Percentiles rank a stretch among this genome's conserved stretches.
These are phyloP conservation scores for Macroramphosus scolopax DNA, from an alignment of 2,797 vertebrate genomes.

Conservation along the genomic window DNA sequence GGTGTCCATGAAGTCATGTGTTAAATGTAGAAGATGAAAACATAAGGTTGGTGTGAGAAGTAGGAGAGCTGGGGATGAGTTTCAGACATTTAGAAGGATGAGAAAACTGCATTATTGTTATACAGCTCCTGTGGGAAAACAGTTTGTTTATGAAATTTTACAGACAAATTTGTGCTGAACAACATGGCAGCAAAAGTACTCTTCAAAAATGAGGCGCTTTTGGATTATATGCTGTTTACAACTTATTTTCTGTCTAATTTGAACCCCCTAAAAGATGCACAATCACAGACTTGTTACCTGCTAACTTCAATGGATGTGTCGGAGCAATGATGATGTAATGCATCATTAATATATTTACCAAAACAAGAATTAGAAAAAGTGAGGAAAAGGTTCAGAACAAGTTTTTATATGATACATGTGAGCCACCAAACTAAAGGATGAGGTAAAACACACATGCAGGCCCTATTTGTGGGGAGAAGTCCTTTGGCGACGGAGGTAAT, in stretches of 20 bases:
- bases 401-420: neutral
- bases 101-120: no score
- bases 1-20: neutral
- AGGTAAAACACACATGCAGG: neutral
- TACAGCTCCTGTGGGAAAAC: no score
- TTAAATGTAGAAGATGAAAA: no score
- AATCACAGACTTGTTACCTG: constrained; percentile 1
- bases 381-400: neutral
- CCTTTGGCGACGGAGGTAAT: constrained; percentile 29
- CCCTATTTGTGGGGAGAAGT: neutral
- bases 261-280: neutral
- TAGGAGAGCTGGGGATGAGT: no score
- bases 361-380: neutral
- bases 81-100: no score
- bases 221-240: no score
- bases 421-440: neutral
- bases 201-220: no score
- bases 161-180: no score
- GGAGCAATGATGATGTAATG: constrained; percentile 1
- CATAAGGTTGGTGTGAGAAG: no score
- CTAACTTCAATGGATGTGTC: no score
- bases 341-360: neutral
- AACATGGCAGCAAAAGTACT: no score
- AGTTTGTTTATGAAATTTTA: no score
- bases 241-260: neutral